These are phyloP conservation scores for Pipra filicauda DNA, from an alignment of 2,113 vertebrate genomes.

Conservation along the genomic window DNA sequence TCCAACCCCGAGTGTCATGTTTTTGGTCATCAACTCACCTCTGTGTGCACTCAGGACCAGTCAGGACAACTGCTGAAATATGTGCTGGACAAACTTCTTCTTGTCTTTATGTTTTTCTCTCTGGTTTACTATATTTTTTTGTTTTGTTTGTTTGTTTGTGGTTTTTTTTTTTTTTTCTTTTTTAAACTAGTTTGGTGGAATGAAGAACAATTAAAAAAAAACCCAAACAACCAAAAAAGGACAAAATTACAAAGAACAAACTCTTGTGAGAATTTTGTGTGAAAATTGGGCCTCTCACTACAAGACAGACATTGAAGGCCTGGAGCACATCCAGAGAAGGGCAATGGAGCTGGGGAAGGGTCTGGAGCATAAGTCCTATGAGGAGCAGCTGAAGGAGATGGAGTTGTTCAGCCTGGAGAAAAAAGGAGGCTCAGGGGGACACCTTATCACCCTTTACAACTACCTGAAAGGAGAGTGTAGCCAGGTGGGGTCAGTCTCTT, in stretches of 20 bases:
- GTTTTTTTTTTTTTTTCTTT: background rate
- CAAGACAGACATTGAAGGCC: background rate
- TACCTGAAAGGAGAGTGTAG: background rate
- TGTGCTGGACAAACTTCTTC: background rate
- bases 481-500: background rate
- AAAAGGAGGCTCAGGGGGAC: background rate
- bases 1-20: background rate
- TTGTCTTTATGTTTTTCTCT: background rate
- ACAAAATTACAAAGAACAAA: background rate
- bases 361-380: background rate
- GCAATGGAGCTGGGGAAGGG: background rate
- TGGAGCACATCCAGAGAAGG: background rate
- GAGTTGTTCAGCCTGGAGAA: background rate
- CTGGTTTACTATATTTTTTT: background rate
- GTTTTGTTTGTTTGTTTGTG: background rate
- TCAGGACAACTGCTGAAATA: background rate
- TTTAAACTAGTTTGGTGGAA: background rate
- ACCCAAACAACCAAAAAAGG: accelerated
- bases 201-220: background rate
- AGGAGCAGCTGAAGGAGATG: background rate
- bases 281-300: background rate
- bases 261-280: background rate
- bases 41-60: too few species aligned
- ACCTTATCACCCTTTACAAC: too few species aligned
- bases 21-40: background rate